Conservation (phyloP, 2,797 vertebrate species). For the Momotus momota region DNA sequence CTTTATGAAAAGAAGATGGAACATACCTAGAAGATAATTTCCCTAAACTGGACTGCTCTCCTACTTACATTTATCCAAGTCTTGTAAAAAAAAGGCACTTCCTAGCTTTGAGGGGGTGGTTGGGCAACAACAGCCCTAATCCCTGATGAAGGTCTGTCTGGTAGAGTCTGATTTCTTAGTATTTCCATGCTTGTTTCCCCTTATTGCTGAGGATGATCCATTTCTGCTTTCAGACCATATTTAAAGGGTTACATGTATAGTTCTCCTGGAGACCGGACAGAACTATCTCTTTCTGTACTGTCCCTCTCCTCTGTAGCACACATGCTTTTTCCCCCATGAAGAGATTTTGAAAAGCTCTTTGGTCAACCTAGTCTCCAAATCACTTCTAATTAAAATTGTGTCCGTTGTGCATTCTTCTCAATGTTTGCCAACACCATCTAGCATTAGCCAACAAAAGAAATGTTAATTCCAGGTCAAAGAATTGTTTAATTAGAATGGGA, state of each 20-base stretch:
- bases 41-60: background rate
- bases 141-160: background rate
- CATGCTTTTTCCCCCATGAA: background rate
- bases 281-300: background rate
- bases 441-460: constrained; percentile 24
- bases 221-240: background rate
- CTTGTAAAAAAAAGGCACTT: background rate
- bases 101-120: background rate
- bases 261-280: background rate
- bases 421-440: constrained; percentile 7
- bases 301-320: background rate
- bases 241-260: background rate
- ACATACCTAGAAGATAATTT: background rate
- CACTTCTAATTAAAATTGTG: constrained; percentile 30
- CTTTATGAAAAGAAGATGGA: background rate
- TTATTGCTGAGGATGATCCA: background rate
- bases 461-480: constrained; percentile 53
- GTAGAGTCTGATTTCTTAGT: background rate
- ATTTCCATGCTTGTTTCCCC: background rate
- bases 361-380: background rate
- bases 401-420: constrained; percentile 26
- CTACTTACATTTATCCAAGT: background rate
- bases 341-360: background rate
- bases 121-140: background rate
- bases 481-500: background rate